Conservation (phyloP, 2,888 invertebrate genomes). For the Trachelus troglodyta region DNA sequence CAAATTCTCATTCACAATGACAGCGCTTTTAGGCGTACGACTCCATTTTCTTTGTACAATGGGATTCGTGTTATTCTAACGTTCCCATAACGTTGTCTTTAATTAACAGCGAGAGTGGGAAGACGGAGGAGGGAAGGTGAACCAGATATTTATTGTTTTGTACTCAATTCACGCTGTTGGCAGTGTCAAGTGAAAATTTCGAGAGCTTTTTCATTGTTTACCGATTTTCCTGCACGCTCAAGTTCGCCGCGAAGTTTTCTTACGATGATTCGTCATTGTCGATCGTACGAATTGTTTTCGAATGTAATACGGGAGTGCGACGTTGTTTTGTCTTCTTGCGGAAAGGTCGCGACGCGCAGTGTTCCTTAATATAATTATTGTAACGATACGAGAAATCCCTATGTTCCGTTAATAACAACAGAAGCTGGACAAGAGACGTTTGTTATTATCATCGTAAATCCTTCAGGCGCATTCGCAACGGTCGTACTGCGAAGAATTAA, state of each 20-base stretch:
- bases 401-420: background rate
- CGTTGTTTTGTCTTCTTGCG: background rate
- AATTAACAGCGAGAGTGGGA: background rate
- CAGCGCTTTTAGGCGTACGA: background rate
- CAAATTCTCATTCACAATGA: background rate
- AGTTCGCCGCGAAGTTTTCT: background rate
- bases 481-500: background rate
- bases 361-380: background rate
- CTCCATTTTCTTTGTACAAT: background rate
- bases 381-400: background rate
- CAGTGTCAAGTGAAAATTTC: background rate
- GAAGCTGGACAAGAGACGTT: background rate
- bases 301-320: background rate
- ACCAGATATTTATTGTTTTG: background rate
- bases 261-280: background rate
- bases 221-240: background rate
- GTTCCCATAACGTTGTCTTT: background rate
- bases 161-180: background rate
- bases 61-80: background rate
- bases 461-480: background rate
- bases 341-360: background rate
- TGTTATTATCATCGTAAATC: background rate
- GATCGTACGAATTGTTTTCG: background rate
- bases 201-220: background rate
- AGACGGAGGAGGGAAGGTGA: background rate